Conservation (phyloP, 2,113 vertebrate genomes). For the Rhinoderma darwinii region DNA sequence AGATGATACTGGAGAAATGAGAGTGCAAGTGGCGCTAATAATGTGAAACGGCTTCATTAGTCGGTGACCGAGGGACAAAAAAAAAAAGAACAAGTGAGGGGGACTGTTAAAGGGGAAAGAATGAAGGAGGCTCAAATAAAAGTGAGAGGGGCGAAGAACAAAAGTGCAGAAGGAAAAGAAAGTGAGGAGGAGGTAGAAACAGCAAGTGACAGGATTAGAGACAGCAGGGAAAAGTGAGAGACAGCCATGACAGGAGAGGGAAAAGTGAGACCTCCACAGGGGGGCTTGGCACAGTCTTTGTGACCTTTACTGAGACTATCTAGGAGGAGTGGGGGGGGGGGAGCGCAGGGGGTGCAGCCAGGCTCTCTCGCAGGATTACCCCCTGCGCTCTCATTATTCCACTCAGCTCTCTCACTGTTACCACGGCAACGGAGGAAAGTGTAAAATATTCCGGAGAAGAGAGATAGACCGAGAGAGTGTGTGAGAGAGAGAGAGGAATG, state of each 20-base stretch:
- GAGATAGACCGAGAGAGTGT: constrained; percentile 34
- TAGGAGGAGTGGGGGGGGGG: constrained; percentile 33
- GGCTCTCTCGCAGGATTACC: constrained; percentile 57
- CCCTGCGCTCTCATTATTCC: constrained; percentile 60
- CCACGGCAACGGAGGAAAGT: constrained; percentile 57
- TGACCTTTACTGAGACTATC: constrained; percentile 52
- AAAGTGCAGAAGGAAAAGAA: constrained; percentile 25
- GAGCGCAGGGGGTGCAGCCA: constrained; percentile 39
- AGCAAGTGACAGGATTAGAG: constrained; percentile 25
- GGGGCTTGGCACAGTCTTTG: constrained; percentile 3
- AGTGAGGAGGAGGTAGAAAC: neutral
- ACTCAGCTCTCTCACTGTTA: constrained; percentile 58
- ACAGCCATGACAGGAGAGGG: constrained; percentile 16
- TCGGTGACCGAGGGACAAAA: neutral
- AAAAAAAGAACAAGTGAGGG: neutral
- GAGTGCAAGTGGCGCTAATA: no score
- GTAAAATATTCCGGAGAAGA: constrained; percentile 56
- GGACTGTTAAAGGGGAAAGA: neutral
- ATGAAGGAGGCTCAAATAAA: neutral
- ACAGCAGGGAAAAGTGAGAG: constrained; percentile 47
- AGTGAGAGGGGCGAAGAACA: constrained; percentile 3
- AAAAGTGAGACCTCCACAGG: constrained; percentile 15
- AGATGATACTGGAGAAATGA: neutral
- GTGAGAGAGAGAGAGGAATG: neutral
- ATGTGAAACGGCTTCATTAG: neutral